A percentile compares a stretch with the other conserved stretches of the same genome.
Evolutionary conservation across 2,797 vertebrate genomes (phyloP).

Genomic region (Triplophysa yarkandensis): DNA sequence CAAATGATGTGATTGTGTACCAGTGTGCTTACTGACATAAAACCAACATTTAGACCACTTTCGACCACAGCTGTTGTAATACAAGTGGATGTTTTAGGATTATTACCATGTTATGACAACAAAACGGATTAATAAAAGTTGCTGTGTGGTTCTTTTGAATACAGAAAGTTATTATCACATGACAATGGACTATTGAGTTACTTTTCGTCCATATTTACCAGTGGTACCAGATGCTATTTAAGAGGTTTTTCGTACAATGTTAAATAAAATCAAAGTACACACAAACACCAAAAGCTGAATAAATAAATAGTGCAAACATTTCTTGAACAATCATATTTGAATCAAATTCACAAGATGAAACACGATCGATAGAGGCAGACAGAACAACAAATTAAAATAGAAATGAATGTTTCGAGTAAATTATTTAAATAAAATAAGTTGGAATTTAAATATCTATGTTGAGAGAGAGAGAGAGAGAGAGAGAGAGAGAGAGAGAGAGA

Average conservation of each 20-base stretch:
- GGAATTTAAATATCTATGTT: too few relatives aligned
- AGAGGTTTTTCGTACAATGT: too few relatives aligned
- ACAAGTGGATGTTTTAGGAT: background rate
- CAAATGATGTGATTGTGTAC: slow-evolving; percentile 1
- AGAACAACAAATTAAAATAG: too few relatives aligned
- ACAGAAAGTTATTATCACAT: background rate
- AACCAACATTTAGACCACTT: background rate
- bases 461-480: too few relatives aligned
- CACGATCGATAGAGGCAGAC: background rate
- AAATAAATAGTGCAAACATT: slow-evolving; percentile 53
- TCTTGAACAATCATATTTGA: background rate
- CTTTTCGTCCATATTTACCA: background rate
- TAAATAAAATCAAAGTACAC: background rate
- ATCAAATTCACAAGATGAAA: background rate
- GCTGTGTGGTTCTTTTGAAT: slow-evolving; percentile 6
- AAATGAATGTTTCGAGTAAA: too few relatives aligned
- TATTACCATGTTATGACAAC: background rate
- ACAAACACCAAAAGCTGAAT: background rate
- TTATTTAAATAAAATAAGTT: too few relatives aligned
- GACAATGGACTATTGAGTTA: background rate
- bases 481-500: too few relatives aligned
- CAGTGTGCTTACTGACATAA: slow-evolving; percentile 10
- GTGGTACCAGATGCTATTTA: background rate
- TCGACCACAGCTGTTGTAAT: background rate
- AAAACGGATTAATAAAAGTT: background rate